phyloP scores from a whole-genome alignment of 2,113 vertebrate species.

The Crypturellus undulatus region DNA sequence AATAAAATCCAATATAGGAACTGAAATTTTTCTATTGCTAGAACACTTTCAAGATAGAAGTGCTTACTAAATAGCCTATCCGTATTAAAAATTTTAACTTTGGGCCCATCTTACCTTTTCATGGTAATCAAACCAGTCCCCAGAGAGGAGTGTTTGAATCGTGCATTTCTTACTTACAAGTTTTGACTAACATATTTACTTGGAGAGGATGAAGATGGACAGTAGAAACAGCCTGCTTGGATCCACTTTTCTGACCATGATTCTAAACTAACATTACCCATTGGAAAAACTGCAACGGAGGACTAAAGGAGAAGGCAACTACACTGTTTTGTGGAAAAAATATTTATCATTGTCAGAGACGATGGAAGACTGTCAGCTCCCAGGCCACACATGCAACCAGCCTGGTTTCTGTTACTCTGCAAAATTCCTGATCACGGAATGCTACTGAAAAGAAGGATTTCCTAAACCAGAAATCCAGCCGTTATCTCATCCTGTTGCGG shows the following conservation, averaged over 20 bases:
- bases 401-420: neutral
- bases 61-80: neutral
- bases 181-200: neutral
- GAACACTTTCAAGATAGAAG: neutral
- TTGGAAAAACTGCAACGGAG: neutral
- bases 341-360: neutral
- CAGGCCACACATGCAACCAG: accelerated
- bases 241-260: neutral
- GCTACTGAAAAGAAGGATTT: neutral
- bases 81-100: neutral
- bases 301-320: neutral
- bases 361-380: neutral
- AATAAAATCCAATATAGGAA: neutral
- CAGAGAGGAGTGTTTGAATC: neutral
- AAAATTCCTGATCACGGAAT: neutral
- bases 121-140: neutral
- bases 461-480: neutral
- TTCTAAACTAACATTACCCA: neutral
- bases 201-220: neutral
- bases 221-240: neutral
- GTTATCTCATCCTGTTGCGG: neutral
- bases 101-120: neutral
- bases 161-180: neutral
- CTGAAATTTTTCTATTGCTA: neutral
- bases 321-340: neutral